Evolutionary conservation across 2,888 invertebrate species (phyloP), one percentile per base, ranked within the genome.

Genomic region (Lysandra bellargus): DNA sequence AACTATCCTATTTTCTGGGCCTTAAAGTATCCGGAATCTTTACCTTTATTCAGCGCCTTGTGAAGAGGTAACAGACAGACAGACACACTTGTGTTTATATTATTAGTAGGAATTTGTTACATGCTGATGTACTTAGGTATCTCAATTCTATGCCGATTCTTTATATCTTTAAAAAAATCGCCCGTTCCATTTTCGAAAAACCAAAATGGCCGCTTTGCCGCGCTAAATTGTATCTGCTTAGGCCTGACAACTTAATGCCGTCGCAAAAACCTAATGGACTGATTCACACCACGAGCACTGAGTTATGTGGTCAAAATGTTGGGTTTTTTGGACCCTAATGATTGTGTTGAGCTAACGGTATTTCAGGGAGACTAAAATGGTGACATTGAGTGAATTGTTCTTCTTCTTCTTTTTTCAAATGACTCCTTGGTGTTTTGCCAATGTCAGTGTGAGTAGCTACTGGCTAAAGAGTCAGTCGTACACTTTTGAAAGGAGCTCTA

Each of bases 181-280:
- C 2, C 64, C 2, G 64, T 30, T 30, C 30, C 64, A 69, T 69
- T 69, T 69, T 30, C 23, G 64, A 61, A 69, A 69, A 69, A 69
- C 12, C 64, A 69, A 69, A 30, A 69, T 30, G 12, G 30, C 64
- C 64, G 23, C 57, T 0, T 57, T 57, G 57, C 23, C 64, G 30
- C 64, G 33, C 30, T 12, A 69, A 69, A 69, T 69, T 69, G 64
- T 69, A 69, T 69, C 64, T 69, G 64, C 64, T 69, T 69, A 69
- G 64, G 30, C 30, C 64, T 69, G 64, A 69, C 64, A 69, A 69
- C 64, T 69, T 69, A 69, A 69, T 69, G 30, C 30, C 23, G 9
- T 5, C 30, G 84, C 81, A 85, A 85, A 86, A 85, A 84, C 83
- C 84, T 88, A 89, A 90, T 90, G 87, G 88, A 89, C 88, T 84